Evolutionary conservation across 2,113 vertebrate genomes (phyloP), one percentile per base, ranked within the genome.

Genomic region (Nerophis ophidion): DNA sequence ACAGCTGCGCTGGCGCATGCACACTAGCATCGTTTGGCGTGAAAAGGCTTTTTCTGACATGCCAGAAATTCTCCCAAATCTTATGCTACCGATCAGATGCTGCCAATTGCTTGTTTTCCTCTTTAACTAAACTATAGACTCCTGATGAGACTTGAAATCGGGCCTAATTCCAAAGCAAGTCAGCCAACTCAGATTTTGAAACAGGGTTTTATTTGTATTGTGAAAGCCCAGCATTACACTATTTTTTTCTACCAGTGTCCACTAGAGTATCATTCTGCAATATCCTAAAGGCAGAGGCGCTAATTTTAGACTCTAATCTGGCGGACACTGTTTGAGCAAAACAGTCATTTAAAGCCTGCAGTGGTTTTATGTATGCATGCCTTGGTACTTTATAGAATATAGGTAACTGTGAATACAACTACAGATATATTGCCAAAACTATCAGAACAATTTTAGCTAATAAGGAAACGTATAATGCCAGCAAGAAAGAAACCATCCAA

Each of bases 241-340:
- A 17, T 73, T 2, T 61, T 68, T 26, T 69, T 66, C 19, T 38
- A 46, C 59, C 38, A 19, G 17, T 48, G 65, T 63, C 61, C 68
- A 70, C 45, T 64, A 4, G 63, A 73, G 67, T 65, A 47, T 48
- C 65, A 48, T 71, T 44, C 5, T 62, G 35, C 13, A 63, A 7
- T 66, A 49, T 65, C 72, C 79, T 77, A 57, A 35, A 61, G 79
- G 74, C 63, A 51, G 14, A 45, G 44, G 15, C 57, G 58, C 75
- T 86, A 80, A 76, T 80, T 87, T 84, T 88, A 84, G 81, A 81
- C 17, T 9, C 26, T 54, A 71, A 65, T 71, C 71, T 56, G 13
- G 67, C 74, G 69, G 63, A 52, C 70, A 63, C 12, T 1, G 53
- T 19, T 34, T 58, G 59, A 82, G 64, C 65, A 68, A 64, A 65